Base-by-base conservation (phyloP, 1,140 invertebrate species). In the Pogonomyrmex barbatus region DNA sequence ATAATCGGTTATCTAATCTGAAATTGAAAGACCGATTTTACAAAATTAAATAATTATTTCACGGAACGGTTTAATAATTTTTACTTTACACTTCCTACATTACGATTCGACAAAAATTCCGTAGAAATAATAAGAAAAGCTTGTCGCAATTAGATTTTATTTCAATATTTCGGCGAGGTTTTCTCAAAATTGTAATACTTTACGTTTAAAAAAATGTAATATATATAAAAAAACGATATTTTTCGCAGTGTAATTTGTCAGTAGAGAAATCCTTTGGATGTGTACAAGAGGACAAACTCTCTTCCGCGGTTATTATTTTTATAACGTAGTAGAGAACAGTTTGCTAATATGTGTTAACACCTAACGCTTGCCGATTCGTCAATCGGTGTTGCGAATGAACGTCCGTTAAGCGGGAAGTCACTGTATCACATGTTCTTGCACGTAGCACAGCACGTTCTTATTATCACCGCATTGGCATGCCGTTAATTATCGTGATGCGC, bases 401-500 rank as follows among this genome's bases (percentile, higher is more conserved):
- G 56, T 8, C 36, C 5, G 42, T 67, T 30, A 39, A 88, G 62
- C 33, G 50, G n/a, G 30, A 12, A 68, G 47, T 70, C 60, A 75
- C 0, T 12, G 62, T 62, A 33, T 33, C 33, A 17, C 9, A 67
- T 65, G 56, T 47, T 50, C 42, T 36, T 47, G 50, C 60, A 79
- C 30, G 5, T 47, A 68, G 5, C 14, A 78, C 39, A 39, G 70
- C 58, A 85, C 30, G 56, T 54, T 79, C 39, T 33, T 54, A 68
- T 70, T 75, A 56, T 54, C 36, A 50, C 47, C 42, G 82, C 39
- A 47, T n/a, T 62, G 58, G 60, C 82, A 86, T 78, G 75, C 52
- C 5, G 54, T 85, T 89, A 85, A 88, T 89, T 87, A 87, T 62
- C 42, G 33, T 39, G 42, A 88, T 60, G 50, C 52, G 39, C 52